Evolutionary conservation across 1,140 invertebrate species (phyloP), one percentile per base, ranked within the genome.

Genomic region (Megathymus violae): DNA sequence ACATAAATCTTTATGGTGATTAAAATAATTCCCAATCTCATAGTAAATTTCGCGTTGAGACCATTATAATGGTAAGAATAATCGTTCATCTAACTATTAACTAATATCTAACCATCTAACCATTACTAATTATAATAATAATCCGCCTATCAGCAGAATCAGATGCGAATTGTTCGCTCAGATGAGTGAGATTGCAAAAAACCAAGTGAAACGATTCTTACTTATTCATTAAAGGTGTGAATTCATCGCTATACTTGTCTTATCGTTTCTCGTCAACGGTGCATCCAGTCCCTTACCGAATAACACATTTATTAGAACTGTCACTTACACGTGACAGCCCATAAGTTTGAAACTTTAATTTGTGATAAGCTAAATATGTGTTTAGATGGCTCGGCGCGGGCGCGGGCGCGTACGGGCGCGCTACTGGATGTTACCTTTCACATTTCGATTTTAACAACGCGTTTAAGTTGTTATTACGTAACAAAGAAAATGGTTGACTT

Each of bases 241-340:
- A 22, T 52, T 44, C 19, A 22, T 22, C 43, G 0, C 9, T 22
- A 15, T 19, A n/a, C 0, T 9, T 22, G n/a, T 17, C 22, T 46
- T 6, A 31, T 31, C 27, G 3, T 1, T 31, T 6, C 7, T 11
- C 43, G 54, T 17, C 7, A 10, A 19, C 2, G 11, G 27, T 58
- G 41, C 1, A 25, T 10, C 15, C 5, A 43, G 16, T 36, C 14
- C n/a, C 43, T 46, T 46, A 73, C 56, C 40, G 69, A 71, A 63
- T 85, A 82, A 88, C 83, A 88, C 83, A 84, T 86, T 88, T 87
- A 88, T 88, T 84, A 85, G 72, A 50, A 68, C 74, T 78, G 84
- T 85, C 83, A 87, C 80, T 82, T 82, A 76, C 64, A 40, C 69
- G 62, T 84, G 83, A 88, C 82, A 82, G 81, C 60, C 72, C 74